A percentile compares a stretch with the other conserved stretches of the same genome.
Evolutionary conservation across 2,888 invertebrate genomes (phyloP).

Genomic region (Xanthia icteritia): DNA sequence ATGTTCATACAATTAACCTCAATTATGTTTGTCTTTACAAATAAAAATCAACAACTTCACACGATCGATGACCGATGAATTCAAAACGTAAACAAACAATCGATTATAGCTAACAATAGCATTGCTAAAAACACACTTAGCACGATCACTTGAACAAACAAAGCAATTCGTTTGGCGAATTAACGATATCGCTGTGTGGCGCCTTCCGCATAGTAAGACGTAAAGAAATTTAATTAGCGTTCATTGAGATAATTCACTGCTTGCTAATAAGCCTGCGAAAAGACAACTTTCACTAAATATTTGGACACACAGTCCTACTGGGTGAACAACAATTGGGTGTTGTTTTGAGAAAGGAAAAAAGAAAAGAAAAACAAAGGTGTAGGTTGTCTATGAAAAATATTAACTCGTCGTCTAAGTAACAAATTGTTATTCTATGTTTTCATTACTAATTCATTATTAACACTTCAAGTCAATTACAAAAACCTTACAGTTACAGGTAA

Average conservation of each 20-base stretch:
- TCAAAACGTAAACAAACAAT: constrained; percentile 39
- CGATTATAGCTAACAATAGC: constrained; percentile 46
- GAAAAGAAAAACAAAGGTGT: no score
- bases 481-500: background rate
- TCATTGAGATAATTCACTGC: constrained; percentile 86
- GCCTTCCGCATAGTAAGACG: constrained; percentile 80
- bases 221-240: constrained; percentile 86
- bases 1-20: background rate
- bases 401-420: no score
- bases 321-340: background rate
- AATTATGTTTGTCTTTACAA: background rate
- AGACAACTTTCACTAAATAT: constrained; percentile 80
- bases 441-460: no score
- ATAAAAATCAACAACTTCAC: background rate
- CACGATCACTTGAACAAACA: constrained; percentile 76
- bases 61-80: background rate
- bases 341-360: no score
- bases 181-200: constrained; percentile 75
- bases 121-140: constrained; percentile 66
- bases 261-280: constrained; percentile 80
- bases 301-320: constrained; percentile 62
- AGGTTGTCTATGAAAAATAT: no score
- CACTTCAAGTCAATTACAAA: background rate
- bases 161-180: constrained; percentile 79
- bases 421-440: background rate